phyloP scores from a whole-genome alignment of 1,140 invertebrate genomes.

The Ceratina australensis region DNA sequence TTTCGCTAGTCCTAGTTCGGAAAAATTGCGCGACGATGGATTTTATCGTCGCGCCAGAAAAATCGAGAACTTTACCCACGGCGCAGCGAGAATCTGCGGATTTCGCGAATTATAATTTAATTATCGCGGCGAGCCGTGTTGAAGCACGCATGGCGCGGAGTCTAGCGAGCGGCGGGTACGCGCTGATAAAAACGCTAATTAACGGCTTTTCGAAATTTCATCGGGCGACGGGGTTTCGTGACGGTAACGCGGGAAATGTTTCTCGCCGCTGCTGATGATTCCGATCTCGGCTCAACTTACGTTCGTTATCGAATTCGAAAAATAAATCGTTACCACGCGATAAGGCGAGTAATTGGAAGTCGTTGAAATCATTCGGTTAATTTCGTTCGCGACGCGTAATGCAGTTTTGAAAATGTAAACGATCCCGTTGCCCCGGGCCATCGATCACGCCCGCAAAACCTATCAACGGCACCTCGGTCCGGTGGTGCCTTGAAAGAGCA shows the following conservation, averaged over 20 bases:
- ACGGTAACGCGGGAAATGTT: conserved; percentile 11
- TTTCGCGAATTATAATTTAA: conserved; percentile 40
- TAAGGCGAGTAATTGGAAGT: no score
- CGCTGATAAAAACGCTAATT: conserved; percentile 15
- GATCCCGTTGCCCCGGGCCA: neutral
- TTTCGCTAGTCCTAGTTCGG: no score
- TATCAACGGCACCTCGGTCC: neutral
- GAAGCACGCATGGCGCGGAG: neutral
- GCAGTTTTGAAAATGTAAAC: neutral
- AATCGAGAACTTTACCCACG: conserved; percentile 4
- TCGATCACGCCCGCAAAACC: neutral
- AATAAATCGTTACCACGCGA: neutral
- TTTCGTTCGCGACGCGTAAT: neutral
- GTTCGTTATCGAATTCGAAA: neutral
- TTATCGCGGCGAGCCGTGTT: conserved; percentile 15
- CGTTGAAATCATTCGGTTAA: no score
- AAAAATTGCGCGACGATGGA: conserved; percentile 16
- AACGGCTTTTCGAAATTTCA: conserved; percentile 34
- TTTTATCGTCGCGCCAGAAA: conserved; percentile 15
- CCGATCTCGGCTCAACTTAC: neutral
- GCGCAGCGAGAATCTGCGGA: conserved; percentile 16
- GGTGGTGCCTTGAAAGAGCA: neutral
- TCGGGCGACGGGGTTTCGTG: conserved; percentile 10
- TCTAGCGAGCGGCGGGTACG: neutral
- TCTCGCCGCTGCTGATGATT: neutral